These are phyloP conservation scores for Torymus aiolomorphi DNA, from an alignment of 2,888 invertebrate genomes.

Conservation along the genomic window DNA sequence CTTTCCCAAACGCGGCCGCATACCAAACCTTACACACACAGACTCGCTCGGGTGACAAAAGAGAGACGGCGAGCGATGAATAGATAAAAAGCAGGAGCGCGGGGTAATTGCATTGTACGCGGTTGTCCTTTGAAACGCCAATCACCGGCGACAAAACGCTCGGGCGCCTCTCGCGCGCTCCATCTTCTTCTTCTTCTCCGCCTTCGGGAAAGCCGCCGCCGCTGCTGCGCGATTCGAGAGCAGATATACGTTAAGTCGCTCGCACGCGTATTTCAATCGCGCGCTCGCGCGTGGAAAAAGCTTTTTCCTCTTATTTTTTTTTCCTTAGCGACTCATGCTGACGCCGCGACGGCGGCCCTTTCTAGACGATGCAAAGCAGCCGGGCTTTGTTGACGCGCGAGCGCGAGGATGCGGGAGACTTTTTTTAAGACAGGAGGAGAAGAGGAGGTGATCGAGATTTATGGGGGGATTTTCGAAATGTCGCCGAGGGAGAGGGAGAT, in stretches of 20 bases:
- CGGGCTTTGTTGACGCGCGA: neutral
- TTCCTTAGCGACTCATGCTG: neutral
- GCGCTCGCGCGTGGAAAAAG: slow-evolving; percentile 17
- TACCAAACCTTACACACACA: neutral
- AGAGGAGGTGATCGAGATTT: slow-evolving; percentile 38
- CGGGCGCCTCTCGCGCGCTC: slow-evolving; percentile 62
- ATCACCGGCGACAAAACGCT: slow-evolving; percentile 75
- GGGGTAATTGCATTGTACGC: slow-evolving; percentile 75
- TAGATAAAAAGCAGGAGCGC: slow-evolving; percentile 44
- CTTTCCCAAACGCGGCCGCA: too few relatives aligned
- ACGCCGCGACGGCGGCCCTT: neutral
- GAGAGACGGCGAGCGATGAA: slow-evolving; percentile 26
- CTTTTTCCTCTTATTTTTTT: slow-evolving; percentile 12
- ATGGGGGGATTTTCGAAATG: slow-evolving; percentile 45
- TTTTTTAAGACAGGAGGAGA: neutral
- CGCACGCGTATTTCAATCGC: slow-evolving; percentile 52
- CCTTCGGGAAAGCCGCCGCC: slow-evolving; percentile 31
- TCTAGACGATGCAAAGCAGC: too few relatives aligned
- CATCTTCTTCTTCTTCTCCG: slow-evolving; percentile 28
- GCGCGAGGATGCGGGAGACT: neutral
- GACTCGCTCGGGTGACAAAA: slow-evolving; percentile 24
- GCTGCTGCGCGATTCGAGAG: slow-evolving; percentile 35
- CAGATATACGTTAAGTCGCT: slow-evolving; percentile 17
- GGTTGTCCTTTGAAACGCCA: slow-evolving; percentile 75
- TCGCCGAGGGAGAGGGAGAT: neutral